Conservation (phyloP, 2,797 vertebrate species). For the Muraenolepis orangiensis region DNA sequence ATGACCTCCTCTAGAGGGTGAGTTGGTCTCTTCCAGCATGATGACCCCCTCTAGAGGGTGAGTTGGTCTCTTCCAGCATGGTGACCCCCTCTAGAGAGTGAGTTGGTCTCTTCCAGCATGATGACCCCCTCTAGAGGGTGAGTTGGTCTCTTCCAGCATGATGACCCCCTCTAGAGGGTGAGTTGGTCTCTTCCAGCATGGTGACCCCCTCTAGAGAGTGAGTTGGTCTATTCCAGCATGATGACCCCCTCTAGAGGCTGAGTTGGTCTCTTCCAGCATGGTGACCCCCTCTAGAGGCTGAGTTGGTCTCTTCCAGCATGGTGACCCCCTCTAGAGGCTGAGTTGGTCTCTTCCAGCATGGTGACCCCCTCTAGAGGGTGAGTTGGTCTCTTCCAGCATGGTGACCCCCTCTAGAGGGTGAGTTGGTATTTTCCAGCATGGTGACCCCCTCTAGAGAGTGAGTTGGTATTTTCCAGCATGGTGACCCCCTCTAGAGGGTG, state of each 20-base stretch:
- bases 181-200: slow-evolving; percentile 85
- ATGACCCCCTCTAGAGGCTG: not conserved
- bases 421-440: too few species aligned
- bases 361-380: too few species aligned
- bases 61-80: slow-evolving; percentile 85
- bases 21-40: slow-evolving; percentile 85
- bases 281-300: too few species aligned
- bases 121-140: slow-evolving; percentile 98
- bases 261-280: too few species aligned
- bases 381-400: too few species aligned
- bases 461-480: too few species aligned
- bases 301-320: too few species aligned
- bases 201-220: slow-evolving; percentile 97
- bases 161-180: slow-evolving; percentile 98
- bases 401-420: too few species aligned
- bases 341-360: too few species aligned
- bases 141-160: slow-evolving; percentile 85
- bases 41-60: slow-evolving; percentile 98
- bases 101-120: slow-evolving; percentile 85
- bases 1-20: slow-evolving; percentile 98
- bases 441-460: too few species aligned
- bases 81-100: slow-evolving; percentile 97
- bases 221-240: slow-evolving; percentile 50
- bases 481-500: too few species aligned
- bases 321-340: too few species aligned